Conservation (phyloP, 1,140 invertebrate genomes). For the Bombus superbus region DNA sequence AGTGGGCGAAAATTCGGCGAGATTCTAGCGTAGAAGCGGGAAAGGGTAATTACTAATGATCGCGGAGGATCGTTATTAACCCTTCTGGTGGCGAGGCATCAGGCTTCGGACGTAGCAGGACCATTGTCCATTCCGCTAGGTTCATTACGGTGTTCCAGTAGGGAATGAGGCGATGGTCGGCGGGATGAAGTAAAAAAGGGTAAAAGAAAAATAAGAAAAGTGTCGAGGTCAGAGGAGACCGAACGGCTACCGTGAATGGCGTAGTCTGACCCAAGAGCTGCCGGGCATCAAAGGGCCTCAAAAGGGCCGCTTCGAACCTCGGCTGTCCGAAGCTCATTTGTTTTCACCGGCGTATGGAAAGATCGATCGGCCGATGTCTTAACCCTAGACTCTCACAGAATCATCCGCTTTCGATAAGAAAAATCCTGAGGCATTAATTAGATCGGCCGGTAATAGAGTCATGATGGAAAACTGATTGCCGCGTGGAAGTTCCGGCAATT, state of each 20-base stretch:
- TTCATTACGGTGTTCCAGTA: conserved; percentile 71
- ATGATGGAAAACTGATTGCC: conserved; percentile 66
- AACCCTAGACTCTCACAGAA: conserved; percentile 65
- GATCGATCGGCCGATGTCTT: conserved; percentile 73
- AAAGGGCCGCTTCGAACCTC: conserved; percentile 74
- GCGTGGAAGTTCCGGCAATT: conserved; percentile 42
- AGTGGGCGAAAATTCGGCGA: conserved; percentile 14
- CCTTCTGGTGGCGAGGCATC: conserved; percentile 53
- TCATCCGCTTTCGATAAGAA: conserved; percentile 65
- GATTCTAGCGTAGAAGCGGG: conserved; percentile 20
- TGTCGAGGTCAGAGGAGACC: conserved; percentile 62
- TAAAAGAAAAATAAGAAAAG: conserved; percentile 62
- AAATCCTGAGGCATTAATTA: conserved; percentile 63
- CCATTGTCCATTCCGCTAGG: conserved; percentile 73
- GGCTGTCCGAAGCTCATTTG: conserved; percentile 76
- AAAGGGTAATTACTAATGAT: conserved; percentile 72
- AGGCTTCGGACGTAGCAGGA: conserved; percentile 51
- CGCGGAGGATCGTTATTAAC: conserved; percentile 74
- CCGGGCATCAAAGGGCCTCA: conserved; percentile 73
- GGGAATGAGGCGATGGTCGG: conserved; percentile 53
- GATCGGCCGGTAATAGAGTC: conserved; percentile 62
- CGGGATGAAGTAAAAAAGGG: conserved; percentile 32
- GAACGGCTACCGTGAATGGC: conserved; percentile 76
- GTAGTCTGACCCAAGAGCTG: conserved; percentile 71
- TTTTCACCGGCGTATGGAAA: conserved; percentile 69